Base-by-base conservation (phyloP, 1,140 invertebrate genomes). In the Drosophila yakuba region DNA sequence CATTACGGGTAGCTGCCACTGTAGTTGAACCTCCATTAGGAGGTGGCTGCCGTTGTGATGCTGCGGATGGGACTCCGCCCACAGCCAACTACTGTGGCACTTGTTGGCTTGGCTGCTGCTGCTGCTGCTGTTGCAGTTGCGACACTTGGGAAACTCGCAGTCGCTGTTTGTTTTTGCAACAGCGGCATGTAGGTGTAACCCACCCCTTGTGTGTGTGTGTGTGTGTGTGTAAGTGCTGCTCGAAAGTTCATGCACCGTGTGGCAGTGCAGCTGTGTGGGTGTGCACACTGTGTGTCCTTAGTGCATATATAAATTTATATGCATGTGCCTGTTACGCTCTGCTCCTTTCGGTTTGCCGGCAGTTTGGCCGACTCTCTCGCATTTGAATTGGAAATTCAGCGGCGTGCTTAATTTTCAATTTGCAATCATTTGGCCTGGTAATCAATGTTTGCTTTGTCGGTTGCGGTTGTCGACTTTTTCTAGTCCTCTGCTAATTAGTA, bases 381-480 rank as follows among this genome's bases (percentile, higher is more conserved):
- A 89, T 89, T 89, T 89, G 84, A 89, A 89, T 89, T 89, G 84
- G 84, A 84, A 80, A 89, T 89, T 80, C 48, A 66, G 66, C 79
- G 66, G 66, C 68, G 75, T 62, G 84, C 68, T 88, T 84, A 89
- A 88, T 88, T 86, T 88, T 88, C 83, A 86, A 86, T 88, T 89
- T 88, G 83, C 80, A 89, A 89, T 88, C 83, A 88, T 88, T 83
- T 74, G 56, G 60, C 54, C 47, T 74, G 73, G 62, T 84, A 84
- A 83, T 83, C 80, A 83, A 83, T 85, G 67, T 76, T 55, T 75
- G 56, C 71, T 72, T 51, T 79, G 54, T 78, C 63, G 50, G 43
- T 41, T 55, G 77, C 45, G 51, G 50, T 45, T 51, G 58, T 52
- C 51, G 64, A 74, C 52, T 79, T 77, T 78, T 81, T 67, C 60